A percentile compares a stretch with the other conserved stretches of the same genome.
Evolutionary conservation across 1,140 invertebrate genomes (phyloP).

Genomic region (Heliothis virescens): DNA sequence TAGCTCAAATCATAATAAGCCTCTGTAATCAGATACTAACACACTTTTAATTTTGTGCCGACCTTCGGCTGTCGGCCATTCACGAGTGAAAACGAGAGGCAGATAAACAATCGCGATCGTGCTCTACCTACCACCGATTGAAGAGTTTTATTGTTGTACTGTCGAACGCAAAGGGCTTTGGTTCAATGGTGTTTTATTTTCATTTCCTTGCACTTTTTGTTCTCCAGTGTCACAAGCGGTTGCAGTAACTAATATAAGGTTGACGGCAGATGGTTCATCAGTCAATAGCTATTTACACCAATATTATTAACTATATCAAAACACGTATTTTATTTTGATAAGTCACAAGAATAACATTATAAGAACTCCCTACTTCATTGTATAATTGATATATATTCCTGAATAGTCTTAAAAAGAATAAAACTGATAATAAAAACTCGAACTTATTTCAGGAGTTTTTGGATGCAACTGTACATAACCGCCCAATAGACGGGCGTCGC

Average conservation of each 20-base stretch:
- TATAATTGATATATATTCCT: too few relatives aligned
- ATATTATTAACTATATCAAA: too few relatives aligned
- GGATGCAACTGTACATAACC: slow-evolving; percentile 17
- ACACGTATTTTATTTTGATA: too few relatives aligned
- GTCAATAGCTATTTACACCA: too few relatives aligned
- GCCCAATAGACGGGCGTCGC: slow-evolving; percentile 48
- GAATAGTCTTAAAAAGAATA: too few relatives aligned
- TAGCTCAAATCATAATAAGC: slow-evolving; percentile 74
- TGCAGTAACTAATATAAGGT: too few relatives aligned
- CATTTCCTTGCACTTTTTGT: not conserved
- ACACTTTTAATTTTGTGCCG: slow-evolving; percentile 83
- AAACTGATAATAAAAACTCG: too few relatives aligned
- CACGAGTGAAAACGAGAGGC: slow-evolving; percentile 83
- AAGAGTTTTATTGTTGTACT: slow-evolving; percentile 67
- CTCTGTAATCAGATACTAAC: slow-evolving; percentile 81
- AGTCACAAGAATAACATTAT: too few relatives aligned
- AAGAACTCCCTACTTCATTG: too few relatives aligned
- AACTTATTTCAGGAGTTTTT: slow-evolving; percentile 7
- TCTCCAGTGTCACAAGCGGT: too few relatives aligned
- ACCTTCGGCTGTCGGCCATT: slow-evolving; percentile 81
- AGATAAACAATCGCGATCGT: slow-evolving; percentile 81
- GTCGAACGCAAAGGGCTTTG: slow-evolving; percentile 52
- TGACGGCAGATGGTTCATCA: too few relatives aligned
- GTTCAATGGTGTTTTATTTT: not conserved
- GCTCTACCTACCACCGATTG: slow-evolving; percentile 72